These are phyloP conservation scores for Bryconaethiops microstoma DNA, from an alignment of 2,797 vertebrate species.

Conservation along the genomic window DNA sequence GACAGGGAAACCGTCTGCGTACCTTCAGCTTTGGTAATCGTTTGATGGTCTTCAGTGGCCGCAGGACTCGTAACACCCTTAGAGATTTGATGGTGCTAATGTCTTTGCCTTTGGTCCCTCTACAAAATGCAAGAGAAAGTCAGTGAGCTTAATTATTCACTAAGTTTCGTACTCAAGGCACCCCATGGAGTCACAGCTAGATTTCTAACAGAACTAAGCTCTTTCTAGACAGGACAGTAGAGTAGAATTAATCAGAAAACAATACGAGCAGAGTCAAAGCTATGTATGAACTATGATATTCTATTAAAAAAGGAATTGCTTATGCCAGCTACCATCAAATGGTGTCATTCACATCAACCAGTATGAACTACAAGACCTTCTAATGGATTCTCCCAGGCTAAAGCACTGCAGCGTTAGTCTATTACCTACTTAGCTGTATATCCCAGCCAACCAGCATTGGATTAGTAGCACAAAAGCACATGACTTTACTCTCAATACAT, in stretches of 20 bases:
- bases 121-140: constrained; percentile 63
- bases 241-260: not conserved
- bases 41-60: constrained; percentile 97
- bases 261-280: not conserved
- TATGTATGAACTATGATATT: not conserved
- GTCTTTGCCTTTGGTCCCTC: constrained; percentile 96
- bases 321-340: constrained; percentile 16
- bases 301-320: not conserved
- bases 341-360: not conserved
- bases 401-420: not conserved
- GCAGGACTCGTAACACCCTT: constrained; percentile 89
- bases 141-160: constrained; percentile 19
- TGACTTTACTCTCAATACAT: constrained; percentile 45
- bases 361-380: not conserved
- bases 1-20: not conserved
- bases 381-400: not conserved
- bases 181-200: not conserved
- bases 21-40: constrained; percentile 96
- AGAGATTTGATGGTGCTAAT: constrained; percentile 98
- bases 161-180: not conserved
- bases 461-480: constrained; percentile 58
- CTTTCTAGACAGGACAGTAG: not conserved
- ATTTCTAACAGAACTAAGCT: not conserved
- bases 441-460: constrained; percentile 37
- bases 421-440: constrained; percentile 9